phyloP scores from a whole-genome alignment of 1,140 invertebrate genomes.

The Euglossa dilemma region DNA sequence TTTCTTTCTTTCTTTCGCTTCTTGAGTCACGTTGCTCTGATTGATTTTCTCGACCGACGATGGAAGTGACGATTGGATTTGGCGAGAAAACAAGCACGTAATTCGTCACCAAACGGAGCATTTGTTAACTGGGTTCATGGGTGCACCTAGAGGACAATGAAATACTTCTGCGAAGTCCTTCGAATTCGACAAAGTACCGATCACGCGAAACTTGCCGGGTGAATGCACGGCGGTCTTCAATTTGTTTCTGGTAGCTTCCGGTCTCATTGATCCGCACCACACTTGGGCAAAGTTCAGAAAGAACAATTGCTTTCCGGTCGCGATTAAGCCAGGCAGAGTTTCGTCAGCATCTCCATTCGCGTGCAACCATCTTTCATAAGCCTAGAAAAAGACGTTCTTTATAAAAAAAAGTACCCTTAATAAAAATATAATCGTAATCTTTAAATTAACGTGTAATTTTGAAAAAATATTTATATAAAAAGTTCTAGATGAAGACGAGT shows the following conservation, averaged over 20 bases:
- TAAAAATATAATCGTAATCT: not conserved
- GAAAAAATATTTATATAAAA: not conserved
- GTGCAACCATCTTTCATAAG: slow-evolving; percentile 86
- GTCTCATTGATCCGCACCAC: slow-evolving; percentile 94
- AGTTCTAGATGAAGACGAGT: not conserved
- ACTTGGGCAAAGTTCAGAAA: slow-evolving; percentile 94
- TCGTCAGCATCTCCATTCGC: slow-evolving; percentile 83
- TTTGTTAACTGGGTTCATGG: slow-evolving; percentile 92
- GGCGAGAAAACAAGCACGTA: not conserved
- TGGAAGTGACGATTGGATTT: not conserved
- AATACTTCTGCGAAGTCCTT: slow-evolving; percentile 89
- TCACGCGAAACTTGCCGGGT: slow-evolving; percentile 89
- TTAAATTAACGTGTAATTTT: not conserved
- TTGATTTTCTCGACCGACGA: slow-evolving; percentile 2
- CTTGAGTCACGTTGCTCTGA: not conserved
- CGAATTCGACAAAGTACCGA: slow-evolving; percentile 92
- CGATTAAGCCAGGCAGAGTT: slow-evolving; percentile 88
- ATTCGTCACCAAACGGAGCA: slow-evolving; percentile 90
- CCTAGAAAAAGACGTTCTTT: slow-evolving; percentile 75
- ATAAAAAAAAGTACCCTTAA: too few species aligned
- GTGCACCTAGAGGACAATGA: slow-evolving; percentile 86
- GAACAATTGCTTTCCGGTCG: slow-evolving; percentile 90
- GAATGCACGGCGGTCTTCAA: slow-evolving; percentile 92
- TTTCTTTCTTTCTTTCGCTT: not conserved
- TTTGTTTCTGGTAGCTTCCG: slow-evolving; percentile 91